phyloP scores from a whole-genome alignment of 2,113 vertebrate species.

The Globicephala melas region DNA sequence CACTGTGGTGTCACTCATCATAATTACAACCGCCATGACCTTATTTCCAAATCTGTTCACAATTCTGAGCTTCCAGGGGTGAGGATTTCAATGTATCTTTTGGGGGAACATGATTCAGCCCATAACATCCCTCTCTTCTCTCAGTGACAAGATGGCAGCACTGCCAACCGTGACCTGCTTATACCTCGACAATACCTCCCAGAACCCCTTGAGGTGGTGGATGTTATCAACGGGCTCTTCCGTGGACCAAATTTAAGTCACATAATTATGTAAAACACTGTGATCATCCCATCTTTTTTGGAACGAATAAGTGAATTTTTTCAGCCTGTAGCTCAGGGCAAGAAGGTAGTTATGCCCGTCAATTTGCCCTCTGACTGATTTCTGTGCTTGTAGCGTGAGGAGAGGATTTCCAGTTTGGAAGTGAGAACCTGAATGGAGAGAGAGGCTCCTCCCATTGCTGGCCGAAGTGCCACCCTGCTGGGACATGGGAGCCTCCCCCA shows the following conservation, averaged over 20 bases:
- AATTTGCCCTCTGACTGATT: too few relatives aligned
- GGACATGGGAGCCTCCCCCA: too few relatives aligned
- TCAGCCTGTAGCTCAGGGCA: not conserved
- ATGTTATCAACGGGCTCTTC: not conserved
- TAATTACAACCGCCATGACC: too few relatives aligned
- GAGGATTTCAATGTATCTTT: too few relatives aligned
- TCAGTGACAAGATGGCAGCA: not conserved
- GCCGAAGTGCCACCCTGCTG: accelerated
- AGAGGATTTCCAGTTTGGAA: not conserved
- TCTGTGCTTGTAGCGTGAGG: not conserved
- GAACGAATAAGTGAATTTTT: not conserved
- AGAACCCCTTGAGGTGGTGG: not conserved
- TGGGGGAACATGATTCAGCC: not conserved
- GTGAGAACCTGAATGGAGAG: not conserved
- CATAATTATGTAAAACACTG: not conserved
- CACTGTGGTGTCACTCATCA: not conserved
- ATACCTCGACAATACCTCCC: not conserved
- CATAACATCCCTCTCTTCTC: not conserved
- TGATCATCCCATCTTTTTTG: not conserved
- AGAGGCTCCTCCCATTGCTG: too few relatives aligned
- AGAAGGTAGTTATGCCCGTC: not conserved
- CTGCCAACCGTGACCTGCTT: too few relatives aligned
- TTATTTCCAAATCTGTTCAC: too few relatives aligned
- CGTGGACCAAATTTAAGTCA: not conserved
- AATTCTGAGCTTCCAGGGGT: too few relatives aligned